These are phyloP conservation scores for Tretioscincus oriximinensis DNA, from an alignment of 2,113 vertebrate species.

Conservation along the genomic window DNA sequence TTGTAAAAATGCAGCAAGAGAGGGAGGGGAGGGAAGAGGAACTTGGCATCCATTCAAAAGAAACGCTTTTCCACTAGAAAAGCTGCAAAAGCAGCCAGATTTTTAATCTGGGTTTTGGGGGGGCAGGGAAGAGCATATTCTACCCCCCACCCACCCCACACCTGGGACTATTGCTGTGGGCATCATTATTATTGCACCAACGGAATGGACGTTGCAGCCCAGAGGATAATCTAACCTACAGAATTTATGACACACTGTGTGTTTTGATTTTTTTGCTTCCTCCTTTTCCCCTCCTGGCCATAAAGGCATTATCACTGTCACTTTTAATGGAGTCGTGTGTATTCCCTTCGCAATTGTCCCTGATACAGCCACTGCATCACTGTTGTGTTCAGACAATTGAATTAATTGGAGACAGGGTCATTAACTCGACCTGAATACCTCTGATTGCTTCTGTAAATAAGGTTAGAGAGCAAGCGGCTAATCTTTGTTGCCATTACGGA, in stretches of 20 bases:
- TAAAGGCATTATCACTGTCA: conserved; percentile 83
- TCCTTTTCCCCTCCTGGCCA: conserved; percentile 51
- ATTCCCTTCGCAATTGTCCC: conserved; percentile 73
- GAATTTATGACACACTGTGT: conserved; percentile 80
- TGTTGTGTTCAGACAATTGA: conserved; percentile 83
- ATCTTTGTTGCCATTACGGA: conserved; percentile 78
- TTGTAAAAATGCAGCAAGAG: conserved; percentile 70
- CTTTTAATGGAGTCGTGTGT: conserved; percentile 76
- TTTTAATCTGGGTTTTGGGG: conserved; percentile 73
- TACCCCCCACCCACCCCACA: not conserved
- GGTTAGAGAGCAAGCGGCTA: conserved; percentile 80
- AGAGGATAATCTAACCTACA: conserved; percentile 79
- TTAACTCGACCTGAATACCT: conserved; percentile 83
- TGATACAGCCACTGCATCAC: conserved; percentile 74
- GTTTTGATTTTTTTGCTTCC: not conserved
- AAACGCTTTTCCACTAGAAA: conserved; percentile 73
- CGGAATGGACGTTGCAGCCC: conserved; percentile 83
- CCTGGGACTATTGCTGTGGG: conserved; percentile 11
- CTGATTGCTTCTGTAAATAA: conserved; percentile 82
- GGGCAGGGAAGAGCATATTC: conserved; percentile 65
- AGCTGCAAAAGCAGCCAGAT: conserved; percentile 78
- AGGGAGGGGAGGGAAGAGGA: conserved; percentile 66
- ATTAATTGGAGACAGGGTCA: conserved; percentile 84
- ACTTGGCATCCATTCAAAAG: conserved; percentile 77
- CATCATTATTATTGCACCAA: conserved; percentile 81